Evolutionary conservation across 2,797 vertebrate genomes (phyloP), one percentile per base, ranked within the genome.

Genomic region (Sylvia borin): DNA sequence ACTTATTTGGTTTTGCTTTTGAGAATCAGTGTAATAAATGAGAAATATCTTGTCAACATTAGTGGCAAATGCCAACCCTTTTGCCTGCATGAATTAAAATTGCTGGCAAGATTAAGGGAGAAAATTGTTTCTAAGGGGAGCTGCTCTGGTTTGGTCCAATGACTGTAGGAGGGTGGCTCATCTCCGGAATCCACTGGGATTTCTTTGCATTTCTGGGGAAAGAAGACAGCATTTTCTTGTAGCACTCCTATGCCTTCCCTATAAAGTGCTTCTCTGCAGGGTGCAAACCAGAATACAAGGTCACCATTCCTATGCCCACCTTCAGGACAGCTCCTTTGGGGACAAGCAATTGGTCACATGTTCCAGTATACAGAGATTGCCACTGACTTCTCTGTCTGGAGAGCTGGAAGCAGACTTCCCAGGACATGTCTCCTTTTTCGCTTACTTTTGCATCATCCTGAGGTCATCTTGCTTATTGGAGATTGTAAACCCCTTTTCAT

Each of bases 151-250:
- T 54, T 51, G 25, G 5, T 54, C 6, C n/a, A 75, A 16, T 3
- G 1, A 20, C 58, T 58, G 2, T 2, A 24, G 18, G 17, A 43
- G 4, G 0, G 9, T 47, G 15, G 27, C 7, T 67, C 65, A 13
- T 61, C 47, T 76, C 34, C 40, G 54, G 4, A 68, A 17, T 42
- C 34, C 19, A 17, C 24, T 11, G 47, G 26, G 16, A 71, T 50
- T 81, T 86, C 19, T 48, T 54, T 20, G 15, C 51, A 45, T 34
- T 75, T 75, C 27, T 27, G 11, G 6, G 20, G 10, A 62, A 68
- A 48, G 29, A 61, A 5, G 5, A 32, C 4, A 7, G 2, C 8
- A 38, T 60, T 71, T 78, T 67, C 34, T 71, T 42, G 32, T 22
- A 68, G 32, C 19, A 13, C 11, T 62, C 19, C 13, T n/a, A 0